Evolutionary conservation across 1,140 invertebrate genomes (phyloP).

Genomic region (Hylaeus volcanicus): DNA sequence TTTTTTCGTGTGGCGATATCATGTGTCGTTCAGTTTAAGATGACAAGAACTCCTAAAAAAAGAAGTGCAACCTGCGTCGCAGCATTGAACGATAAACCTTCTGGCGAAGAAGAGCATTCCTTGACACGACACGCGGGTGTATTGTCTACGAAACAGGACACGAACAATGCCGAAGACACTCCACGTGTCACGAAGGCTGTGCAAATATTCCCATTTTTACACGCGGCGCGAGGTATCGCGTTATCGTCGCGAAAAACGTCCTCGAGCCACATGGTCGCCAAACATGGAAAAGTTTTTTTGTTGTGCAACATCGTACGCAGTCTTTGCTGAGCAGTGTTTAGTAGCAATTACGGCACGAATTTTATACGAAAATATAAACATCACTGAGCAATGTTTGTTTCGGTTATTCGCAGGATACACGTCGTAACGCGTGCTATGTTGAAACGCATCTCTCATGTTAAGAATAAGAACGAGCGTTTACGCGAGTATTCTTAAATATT

Average conservation of each 20-base stretch:
- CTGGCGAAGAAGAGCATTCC: constrained; percentile 15
- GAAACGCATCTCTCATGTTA: not conserved
- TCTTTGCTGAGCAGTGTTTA: not conserved
- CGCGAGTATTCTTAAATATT: too few relatives aligned
- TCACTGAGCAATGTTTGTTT: not conserved
- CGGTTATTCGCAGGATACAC: not conserved
- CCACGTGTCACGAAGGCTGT: constrained; percentile 29
- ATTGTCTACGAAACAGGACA: not conserved
- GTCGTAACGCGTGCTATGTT: too few relatives aligned
- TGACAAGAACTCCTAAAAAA: not conserved
- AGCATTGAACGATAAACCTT: not conserved
- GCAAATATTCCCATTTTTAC: constrained; percentile 28
- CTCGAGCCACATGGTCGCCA: not conserved
- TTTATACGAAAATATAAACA: not conserved
- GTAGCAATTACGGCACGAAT: constrained; percentile 11
- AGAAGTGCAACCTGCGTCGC: not conserved
- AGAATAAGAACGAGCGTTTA: too few relatives aligned
- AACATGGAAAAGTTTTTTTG: not conserved
- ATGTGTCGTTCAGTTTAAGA: too few relatives aligned
- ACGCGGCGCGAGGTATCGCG: constrained; percentile 8
- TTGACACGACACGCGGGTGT: not conserved
- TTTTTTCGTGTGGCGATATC: not conserved
- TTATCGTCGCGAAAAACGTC: constrained; percentile 2
- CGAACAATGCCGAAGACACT: not conserved
- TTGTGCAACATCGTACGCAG: constrained; percentile 10